These are phyloP conservation scores for Toxotes chatareus DNA, from an alignment of 2,113 vertebrate species.

Conservation along the genomic window DNA sequence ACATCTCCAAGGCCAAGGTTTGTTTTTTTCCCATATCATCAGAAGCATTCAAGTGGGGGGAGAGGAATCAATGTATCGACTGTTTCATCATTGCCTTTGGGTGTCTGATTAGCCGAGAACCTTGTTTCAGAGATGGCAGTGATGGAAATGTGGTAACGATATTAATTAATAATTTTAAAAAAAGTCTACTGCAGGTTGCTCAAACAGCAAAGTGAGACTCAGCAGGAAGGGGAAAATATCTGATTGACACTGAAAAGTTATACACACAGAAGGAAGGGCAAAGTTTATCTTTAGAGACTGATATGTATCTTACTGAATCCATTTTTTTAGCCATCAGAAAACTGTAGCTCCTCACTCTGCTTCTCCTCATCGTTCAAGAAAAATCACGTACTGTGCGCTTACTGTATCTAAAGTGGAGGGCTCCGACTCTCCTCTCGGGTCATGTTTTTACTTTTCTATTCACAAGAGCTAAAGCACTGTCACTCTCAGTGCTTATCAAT, in stretches of 20 bases:
- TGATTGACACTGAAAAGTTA: neutral
- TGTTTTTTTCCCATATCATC: neutral
- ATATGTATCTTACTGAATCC: constrained; percentile 32
- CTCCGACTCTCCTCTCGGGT: constrained; percentile 66
- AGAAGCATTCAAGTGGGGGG: constrained; percentile 5
- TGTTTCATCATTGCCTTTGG: constrained; percentile 17
- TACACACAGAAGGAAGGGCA: constrained; percentile 12
- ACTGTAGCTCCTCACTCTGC: constrained; percentile 48
- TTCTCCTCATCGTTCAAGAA: constrained; percentile 46
- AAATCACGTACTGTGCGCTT: constrained; percentile 71
- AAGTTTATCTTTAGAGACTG: neutral
- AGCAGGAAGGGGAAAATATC: constrained; percentile 3
- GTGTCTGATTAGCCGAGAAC: constrained; percentile 17
- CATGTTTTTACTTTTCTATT: constrained; percentile 73
- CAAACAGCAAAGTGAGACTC: constrained; percentile 18
- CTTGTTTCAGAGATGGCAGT: constrained; percentile 4
- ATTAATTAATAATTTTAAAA: neutral
- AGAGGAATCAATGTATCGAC: constrained; percentile 9
- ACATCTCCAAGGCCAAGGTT: constrained; percentile 34
- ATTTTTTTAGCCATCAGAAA: constrained; percentile 42
- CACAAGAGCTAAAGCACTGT: constrained; percentile 70
- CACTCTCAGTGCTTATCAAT: constrained; percentile 55
- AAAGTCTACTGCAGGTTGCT: constrained; percentile 17
- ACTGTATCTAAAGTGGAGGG: constrained; percentile 65
- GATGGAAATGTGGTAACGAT: neutral